These are phyloP conservation scores for Caenorhabditis sp. DNA, from an alignment of 2,888 invertebrate species.

Conservation along the genomic window DNA sequence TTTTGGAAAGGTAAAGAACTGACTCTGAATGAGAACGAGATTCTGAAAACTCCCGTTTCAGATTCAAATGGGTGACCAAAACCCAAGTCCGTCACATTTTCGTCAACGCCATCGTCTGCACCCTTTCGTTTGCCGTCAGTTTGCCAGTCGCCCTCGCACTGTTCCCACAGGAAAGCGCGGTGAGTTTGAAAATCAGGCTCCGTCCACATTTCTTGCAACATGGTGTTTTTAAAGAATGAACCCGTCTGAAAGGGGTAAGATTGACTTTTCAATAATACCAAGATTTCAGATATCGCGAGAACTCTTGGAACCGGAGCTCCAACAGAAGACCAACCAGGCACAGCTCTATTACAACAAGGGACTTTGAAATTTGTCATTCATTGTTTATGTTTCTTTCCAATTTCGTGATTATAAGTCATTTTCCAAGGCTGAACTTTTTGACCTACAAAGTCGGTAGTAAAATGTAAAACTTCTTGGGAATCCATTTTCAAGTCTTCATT, in stretches of 20 bases:
- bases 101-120: slow-evolving; percentile 84
- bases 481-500: too few relatives aligned
- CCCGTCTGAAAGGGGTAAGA: background rate
- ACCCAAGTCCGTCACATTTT: slow-evolving; percentile 84
- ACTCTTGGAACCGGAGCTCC: slow-evolving; percentile 67
- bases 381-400: background rate
- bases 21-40: too few relatives aligned
- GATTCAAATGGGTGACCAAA: slow-evolving; percentile 83
- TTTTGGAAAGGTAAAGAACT: slow-evolving; percentile 77
- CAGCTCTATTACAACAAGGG: slow-evolving; percentile 75
- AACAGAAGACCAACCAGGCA: slow-evolving; percentile 51
- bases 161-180: slow-evolving; percentile 84
- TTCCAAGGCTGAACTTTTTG: background rate
- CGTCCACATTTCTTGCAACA: too few relatives aligned
- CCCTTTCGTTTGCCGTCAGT: slow-evolving; percentile 84
- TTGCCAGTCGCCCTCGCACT: slow-evolving; percentile 85
- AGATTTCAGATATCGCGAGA: slow-evolving; percentile 63
- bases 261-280: too few relatives aligned
- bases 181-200: slow-evolving; percentile 46
- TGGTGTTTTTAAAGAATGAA: too few relatives aligned
- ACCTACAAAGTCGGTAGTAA: background rate
- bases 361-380: slow-evolving; percentile 42
- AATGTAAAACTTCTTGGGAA: too few relatives aligned
- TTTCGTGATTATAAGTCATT: slow-evolving; percentile 8
- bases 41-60: slow-evolving; percentile 31